Evolutionary conservation across 1,140 invertebrate species (phyloP), one percentile per base, ranked within the genome.

Genomic region (Drosophila tsacasi): DNA sequence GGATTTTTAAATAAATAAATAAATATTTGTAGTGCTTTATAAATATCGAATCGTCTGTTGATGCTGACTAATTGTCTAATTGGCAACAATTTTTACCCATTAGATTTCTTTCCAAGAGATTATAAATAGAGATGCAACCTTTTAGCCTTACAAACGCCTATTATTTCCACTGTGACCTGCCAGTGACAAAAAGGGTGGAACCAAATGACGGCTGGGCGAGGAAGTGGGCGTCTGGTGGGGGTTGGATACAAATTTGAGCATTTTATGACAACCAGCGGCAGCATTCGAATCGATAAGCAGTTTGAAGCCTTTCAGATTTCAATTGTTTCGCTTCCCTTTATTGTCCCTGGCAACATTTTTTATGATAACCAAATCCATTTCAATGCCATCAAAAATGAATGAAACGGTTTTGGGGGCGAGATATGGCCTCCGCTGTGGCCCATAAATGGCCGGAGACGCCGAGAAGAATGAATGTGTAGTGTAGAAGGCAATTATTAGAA

Each of bases 271-370:
- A 69, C 68, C 68, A 72, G 32, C 49, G 68, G 55, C 73, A 61
- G 69, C 83, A 75, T 86, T 82, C 81, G 65, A 86, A 86, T 86
- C 83, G 83, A 86, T 86, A 86, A 86, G 83, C 83, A 82, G 83
- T 76, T 76, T 82, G 44, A 85, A 86, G 83, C 79, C 79, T 75
- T 73, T 52, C 50, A 86, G 83, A 86, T 82, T 86, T 87, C 62
- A 85, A 82, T 86, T 86, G 79, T 77, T 86, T 82, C 76, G 66
- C 55, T 79, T 61, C 68, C 25, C 61, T 73, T 79, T 75, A 85
- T 82, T 86, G 83, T 85, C 46, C 47, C 40, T 47, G 47, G 68
- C 58, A 71, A 65, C 23, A 72, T 61, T 84, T 81, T 85, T 75
- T 79, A 85, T 81, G 82, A 78, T 74, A 78, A 63, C 68, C 69